Percentiles rank a stretch among this genome's conserved stretches.
Conservation (phyloP, 1,140 invertebrate species). For the Eupristina koningsbergeri region DNA sequence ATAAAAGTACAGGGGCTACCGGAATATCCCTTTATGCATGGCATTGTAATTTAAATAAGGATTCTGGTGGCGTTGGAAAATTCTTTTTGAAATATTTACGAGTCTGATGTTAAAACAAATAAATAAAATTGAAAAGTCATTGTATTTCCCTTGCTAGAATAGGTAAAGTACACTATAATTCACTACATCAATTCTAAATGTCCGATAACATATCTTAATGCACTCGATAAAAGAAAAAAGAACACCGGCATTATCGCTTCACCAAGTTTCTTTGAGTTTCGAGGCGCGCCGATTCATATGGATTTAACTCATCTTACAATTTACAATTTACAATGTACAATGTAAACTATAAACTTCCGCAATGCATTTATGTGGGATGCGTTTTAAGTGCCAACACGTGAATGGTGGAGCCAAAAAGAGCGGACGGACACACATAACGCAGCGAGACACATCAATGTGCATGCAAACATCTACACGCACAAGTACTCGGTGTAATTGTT, state of each 20-base stretch:
- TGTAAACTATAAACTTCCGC: neutral
- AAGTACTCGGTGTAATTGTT: neutral
- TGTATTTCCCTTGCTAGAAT: too few species aligned
- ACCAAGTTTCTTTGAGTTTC: neutral
- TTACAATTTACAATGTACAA: neutral
- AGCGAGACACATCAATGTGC: neutral
- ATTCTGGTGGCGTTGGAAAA: too few species aligned
- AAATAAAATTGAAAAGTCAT: too few species aligned
- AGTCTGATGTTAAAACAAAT: too few species aligned
- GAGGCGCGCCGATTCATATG: neutral
- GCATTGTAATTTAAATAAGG: neutral
- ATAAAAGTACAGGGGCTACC: neutral
- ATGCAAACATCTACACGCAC: neutral
- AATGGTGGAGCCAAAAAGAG: constrained; percentile 1
- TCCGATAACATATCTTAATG: too few species aligned
- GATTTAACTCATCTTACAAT: neutral
- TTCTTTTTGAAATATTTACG: too few species aligned
- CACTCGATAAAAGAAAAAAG: too few species aligned
- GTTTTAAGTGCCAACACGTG: constrained; percentile 12
- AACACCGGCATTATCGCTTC: neutral
- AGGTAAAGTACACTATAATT: too few species aligned
- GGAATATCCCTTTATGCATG: neutral
- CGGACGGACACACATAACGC: neutral
- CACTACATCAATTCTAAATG: too few species aligned
- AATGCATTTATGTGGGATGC: neutral